Evolutionary conservation across 2,797 vertebrate species (phyloP), one percentile per base, ranked within the genome.

Genomic region (Gymnothorax reevesii): DNA sequence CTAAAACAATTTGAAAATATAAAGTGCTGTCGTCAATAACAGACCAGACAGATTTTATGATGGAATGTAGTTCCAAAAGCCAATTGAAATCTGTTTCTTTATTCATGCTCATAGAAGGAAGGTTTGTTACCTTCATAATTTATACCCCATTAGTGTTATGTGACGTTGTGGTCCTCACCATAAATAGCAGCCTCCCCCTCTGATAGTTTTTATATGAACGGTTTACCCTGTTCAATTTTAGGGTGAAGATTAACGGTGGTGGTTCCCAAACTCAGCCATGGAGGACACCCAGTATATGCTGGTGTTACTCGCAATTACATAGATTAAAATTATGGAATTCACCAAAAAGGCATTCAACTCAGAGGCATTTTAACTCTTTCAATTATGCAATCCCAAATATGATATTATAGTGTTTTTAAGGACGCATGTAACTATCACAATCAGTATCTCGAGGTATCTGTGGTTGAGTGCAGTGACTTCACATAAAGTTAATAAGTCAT

Each of bases 121-220:
- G 55, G 17, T 86, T 83, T 57, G 82, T 80, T 27, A 25, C 8
- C 85, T 17, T 77, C 17, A 27, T 69, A 27, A 55, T 55, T 86
- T 57, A 86, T 83, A 22, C 22, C 4, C 79, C 82, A 80, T 12
- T 27, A 25, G 79, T 25, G 17, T 13, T 33, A 83, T 83, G 33
- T 71, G 82, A 71, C 71, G 80, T 83, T 59, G 15, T 86, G 71
- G 10, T 86, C 82, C 25, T 66, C n/a, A 42, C 60, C 64, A 54
- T 12, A 80, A 86, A 83, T 59, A 69, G 85, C 27, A 52, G 79
- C 82, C 80, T n/a, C 85, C 57, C 25, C 85, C 27, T 83, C 54
- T 27, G 27, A 86, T 55, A 20, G 49, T 54, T 83, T 60, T 86
- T 54, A 22, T 6, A 83, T 59, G 3, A 64, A 25, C n/a, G 10